A percentile compares a stretch with the other conserved stretches of the same genome.
These are phyloP conservation scores for Drosophila subobscura DNA, from an alignment of 1,140 invertebrate species.

Conservation along the genomic window DNA sequence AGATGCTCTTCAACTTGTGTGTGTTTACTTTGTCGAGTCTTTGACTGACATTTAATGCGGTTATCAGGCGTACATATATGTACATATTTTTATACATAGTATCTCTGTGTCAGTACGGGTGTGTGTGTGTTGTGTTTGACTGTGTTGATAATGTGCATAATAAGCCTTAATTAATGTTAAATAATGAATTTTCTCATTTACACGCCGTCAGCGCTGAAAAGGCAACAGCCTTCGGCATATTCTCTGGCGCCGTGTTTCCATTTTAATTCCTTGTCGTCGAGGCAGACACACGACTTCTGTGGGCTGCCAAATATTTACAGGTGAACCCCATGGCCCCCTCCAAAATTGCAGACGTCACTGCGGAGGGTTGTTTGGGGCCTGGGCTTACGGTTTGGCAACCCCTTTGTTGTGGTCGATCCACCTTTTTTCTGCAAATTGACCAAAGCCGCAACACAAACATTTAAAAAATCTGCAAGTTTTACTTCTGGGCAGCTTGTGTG, in stretches of 20 bases:
- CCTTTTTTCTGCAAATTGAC: slow-evolving; percentile 35
- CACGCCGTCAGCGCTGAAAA: slow-evolving; percentile 66
- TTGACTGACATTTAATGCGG: slow-evolving; percentile 75
- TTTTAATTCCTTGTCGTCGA: slow-evolving; percentile 23
- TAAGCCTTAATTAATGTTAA: slow-evolving; percentile 83
- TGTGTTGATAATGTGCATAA: slow-evolving; percentile 82
- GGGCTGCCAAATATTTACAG: slow-evolving; percentile 63
- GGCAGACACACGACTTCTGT: slow-evolving; percentile 43
- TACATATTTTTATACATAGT: slow-evolving; percentile 1
- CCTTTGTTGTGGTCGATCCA: slow-evolving; percentile 65
- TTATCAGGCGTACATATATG: slow-evolving; percentile 38
- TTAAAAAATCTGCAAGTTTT: slow-evolving; percentile 56
- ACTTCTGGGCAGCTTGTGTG: slow-evolving; percentile 41
- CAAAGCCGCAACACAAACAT: slow-evolving; percentile 56
- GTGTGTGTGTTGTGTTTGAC: slow-evolving; percentile 23
- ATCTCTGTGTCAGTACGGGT: background rate
- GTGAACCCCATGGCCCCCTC: slow-evolving; percentile 9
- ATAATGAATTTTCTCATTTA: slow-evolving; percentile 82
- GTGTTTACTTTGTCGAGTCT: slow-evolving; percentile 53
- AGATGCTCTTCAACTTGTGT: slow-evolving; percentile 12
- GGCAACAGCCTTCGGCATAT: slow-evolving; percentile 46
- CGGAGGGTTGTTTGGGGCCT: background rate
- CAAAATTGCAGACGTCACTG: background rate
- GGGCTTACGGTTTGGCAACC: background rate
- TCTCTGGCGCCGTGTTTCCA: slow-evolving; percentile 16